These are phyloP conservation scores for Laterallus jamaicensis DNA, from an alignment of 2,113 vertebrate genomes.

Conservation along the genomic window DNA sequence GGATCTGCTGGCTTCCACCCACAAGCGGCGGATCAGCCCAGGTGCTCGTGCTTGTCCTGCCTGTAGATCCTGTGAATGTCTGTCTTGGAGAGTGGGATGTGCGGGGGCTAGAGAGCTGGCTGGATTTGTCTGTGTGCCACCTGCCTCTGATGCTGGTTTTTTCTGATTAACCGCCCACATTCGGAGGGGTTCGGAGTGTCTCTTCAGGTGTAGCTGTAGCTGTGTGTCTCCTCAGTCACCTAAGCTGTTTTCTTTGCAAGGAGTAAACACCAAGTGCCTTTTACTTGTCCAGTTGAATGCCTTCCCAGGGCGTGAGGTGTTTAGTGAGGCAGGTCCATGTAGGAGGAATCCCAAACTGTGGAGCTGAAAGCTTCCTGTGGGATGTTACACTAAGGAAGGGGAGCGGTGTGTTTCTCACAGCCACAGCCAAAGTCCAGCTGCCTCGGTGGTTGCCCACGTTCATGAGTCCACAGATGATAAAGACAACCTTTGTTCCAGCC, in stretches of 20 bases:
- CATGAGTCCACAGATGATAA: background rate
- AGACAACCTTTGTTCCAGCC: slow-evolving; percentile 15
- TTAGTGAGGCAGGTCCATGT: background rate
- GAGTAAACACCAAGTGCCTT: background rate
- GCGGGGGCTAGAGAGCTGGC: background rate
- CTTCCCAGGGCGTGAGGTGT: background rate
- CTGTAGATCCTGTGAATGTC: background rate
- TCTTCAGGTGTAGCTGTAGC: background rate
- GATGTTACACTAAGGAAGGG: background rate
- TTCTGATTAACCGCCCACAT: background rate
- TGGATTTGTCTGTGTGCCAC: background rate
- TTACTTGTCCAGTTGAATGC: background rate
- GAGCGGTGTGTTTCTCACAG: background rate
- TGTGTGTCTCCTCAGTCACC: background rate
- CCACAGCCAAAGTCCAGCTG: background rate
- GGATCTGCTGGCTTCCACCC: background rate
- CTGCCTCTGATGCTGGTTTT: background rate
- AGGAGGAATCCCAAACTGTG: background rate
- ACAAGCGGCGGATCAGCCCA: background rate
- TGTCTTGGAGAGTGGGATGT: background rate
- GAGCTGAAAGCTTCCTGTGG: background rate
- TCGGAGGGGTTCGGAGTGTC: background rate
- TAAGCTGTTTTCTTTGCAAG: background rate
- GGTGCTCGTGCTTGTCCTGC: background rate
- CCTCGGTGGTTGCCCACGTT: background rate